Percentiles rank a stretch among this genome's conserved stretches.
Evolutionary conservation across 2,888 invertebrate species (phyloP).

Genomic region (Podotricha telesiphe): DNA sequence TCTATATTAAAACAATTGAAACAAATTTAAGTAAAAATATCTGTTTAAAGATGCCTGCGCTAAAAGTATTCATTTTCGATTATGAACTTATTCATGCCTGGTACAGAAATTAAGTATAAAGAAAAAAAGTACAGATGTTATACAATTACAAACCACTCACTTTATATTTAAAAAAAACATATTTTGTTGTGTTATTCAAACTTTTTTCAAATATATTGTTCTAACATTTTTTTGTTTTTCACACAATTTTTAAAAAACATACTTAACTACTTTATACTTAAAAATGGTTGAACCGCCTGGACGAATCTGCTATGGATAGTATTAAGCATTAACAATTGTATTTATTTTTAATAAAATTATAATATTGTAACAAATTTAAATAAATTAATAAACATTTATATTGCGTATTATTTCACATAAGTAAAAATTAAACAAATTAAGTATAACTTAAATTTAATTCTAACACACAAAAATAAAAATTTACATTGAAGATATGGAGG

Average conservation of each 20-base stretch:
- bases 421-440: too few relatives aligned
- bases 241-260: not conserved
- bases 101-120: too few relatives aligned
- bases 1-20: too few relatives aligned
- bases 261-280: constrained; percentile 9
- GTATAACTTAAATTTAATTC: too few relatives aligned
- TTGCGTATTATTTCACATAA: not conserved
- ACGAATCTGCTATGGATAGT: constrained; percentile 20
- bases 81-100: too few relatives aligned
- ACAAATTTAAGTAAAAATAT: too few relatives aligned
- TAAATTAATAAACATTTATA: constrained; percentile 32
- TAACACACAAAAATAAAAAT: too few relatives aligned
- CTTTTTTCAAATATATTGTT: not conserved
- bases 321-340: constrained; percentile 39
- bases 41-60: too few relatives aligned
- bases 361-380: constrained; percentile 33
- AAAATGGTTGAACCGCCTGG: constrained; percentile 13
- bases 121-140: not conserved
- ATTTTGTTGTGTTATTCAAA: not conserved
- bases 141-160: not conserved
- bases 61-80: too few relatives aligned
- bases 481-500: too few relatives aligned
- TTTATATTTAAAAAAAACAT: not conserved
- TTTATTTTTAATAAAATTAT: constrained; percentile 37
- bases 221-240: not conserved